Percentiles rank a stretch among this genome's conserved stretches.
Evolutionary conservation across 2,888 invertebrate species (phyloP).

Genomic region (Cheilosia variabilis): DNA sequence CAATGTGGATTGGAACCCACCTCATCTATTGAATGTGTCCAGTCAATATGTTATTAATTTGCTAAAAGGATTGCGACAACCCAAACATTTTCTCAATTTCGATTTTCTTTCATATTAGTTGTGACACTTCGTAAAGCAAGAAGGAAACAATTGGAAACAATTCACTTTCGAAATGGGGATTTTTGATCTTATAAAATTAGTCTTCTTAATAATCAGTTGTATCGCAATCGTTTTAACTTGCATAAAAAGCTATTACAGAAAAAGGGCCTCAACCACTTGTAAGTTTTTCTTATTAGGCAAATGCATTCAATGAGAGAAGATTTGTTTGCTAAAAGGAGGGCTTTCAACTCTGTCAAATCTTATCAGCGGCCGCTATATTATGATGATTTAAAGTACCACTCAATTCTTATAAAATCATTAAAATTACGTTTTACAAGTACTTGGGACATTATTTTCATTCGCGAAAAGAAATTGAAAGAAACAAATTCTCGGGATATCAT

Average conservation of each 20-base stretch:
- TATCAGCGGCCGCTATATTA: neutral
- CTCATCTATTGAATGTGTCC: neutral
- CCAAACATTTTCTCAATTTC: neutral
- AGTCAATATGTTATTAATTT: neutral
- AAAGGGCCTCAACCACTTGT: slow-evolving; percentile 2
- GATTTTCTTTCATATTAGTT: neutral
- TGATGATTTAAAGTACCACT: neutral
- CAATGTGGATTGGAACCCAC: neutral
- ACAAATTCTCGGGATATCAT: slow-evolving; percentile 7
- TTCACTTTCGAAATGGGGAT: neutral
- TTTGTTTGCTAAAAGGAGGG: neutral
- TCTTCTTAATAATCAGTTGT: neutral
- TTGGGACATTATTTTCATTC: neutral
- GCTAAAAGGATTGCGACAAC: neutral
- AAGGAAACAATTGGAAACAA: neutral
- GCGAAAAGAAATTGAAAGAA: neutral
- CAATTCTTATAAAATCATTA: slow-evolving; percentile 18
- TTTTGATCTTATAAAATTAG: neutral
- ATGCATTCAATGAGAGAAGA: neutral
- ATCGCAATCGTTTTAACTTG: neutral
- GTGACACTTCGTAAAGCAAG: neutral
- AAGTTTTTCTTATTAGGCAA: neutral
- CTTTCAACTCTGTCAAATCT: neutral
- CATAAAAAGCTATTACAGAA: neutral
- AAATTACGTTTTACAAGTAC: slow-evolving; percentile 11